Conservation (phyloP, 2,113 vertebrate species). For the Pseudois nayaur region DNA sequence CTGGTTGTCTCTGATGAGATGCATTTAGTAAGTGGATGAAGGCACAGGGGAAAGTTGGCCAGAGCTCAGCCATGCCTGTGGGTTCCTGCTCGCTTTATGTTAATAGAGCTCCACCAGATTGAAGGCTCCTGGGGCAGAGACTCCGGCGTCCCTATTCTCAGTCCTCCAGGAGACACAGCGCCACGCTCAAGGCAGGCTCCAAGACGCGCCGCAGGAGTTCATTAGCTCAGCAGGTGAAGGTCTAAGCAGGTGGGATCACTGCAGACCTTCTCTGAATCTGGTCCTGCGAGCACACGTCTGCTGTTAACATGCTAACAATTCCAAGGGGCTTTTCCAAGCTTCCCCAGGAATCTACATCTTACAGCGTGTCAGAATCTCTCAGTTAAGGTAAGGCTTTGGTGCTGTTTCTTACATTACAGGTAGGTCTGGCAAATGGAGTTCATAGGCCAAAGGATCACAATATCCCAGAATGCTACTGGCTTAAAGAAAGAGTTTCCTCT, state of each 20-base stretch:
- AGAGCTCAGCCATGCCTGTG: not conserved
- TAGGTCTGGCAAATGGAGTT: not conserved
- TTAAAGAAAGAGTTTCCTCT: not conserved
- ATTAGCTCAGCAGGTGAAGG: accelerated
- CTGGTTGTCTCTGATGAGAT: not conserved
- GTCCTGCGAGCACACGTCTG: accelerated
- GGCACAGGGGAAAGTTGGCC: not conserved
- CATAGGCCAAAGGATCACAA: not conserved
- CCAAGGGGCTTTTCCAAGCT: not conserved
- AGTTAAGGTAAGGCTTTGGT: not conserved
- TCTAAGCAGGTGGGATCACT: accelerated
- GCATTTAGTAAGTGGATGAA: not conserved
- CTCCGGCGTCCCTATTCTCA: accelerated
- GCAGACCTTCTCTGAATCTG: too few relatives aligned
- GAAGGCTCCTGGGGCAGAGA: not conserved
- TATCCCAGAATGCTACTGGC: not conserved
- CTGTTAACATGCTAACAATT: not conserved
- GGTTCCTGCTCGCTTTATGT: accelerated
- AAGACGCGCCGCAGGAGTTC: accelerated
- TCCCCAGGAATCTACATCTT: too few relatives aligned
- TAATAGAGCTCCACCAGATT: accelerated
- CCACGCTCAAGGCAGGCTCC: accelerated
- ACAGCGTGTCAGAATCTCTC: not conserved
- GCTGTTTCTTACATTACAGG: not conserved
- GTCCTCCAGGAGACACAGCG: accelerated